These are phyloP conservation scores for Cynoglossus semilaevis DNA, from an alignment of 2,113 vertebrate species.

Conservation along the genomic window DNA sequence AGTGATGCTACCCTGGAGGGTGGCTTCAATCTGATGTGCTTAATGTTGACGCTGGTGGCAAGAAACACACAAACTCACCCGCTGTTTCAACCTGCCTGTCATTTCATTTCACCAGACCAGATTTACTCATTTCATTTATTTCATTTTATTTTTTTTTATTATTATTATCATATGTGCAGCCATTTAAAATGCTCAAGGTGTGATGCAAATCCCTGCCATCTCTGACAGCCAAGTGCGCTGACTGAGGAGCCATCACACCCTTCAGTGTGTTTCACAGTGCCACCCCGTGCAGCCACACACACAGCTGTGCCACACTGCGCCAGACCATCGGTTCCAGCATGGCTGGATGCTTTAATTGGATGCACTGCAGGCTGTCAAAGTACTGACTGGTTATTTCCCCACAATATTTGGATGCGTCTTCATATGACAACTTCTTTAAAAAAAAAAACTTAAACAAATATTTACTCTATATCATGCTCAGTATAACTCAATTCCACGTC, in stretches of 20 bases:
- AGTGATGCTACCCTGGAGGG: conserved; percentile 76
- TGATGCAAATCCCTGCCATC: conserved; percentile 63
- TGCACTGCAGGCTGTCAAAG: conserved; percentile 61
- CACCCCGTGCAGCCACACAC: conserved; percentile 37
- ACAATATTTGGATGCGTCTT: conserved; percentile 48
- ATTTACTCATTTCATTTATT: conserved; percentile 75
- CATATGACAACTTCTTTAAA: conserved; percentile 30
- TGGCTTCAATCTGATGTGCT: conserved; percentile 78
- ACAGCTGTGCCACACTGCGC: conserved; percentile 50
- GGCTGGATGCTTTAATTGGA: conserved; percentile 64
- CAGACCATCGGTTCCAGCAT: conserved; percentile 56
- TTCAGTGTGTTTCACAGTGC: conserved; percentile 42
- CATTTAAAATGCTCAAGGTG: conserved; percentile 71
- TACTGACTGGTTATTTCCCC: conserved; percentile 45
- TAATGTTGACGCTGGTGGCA: conserved; percentile 79
- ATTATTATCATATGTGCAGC: conserved; percentile 65
- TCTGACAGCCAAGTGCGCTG: conserved; percentile 56
- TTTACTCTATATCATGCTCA: conserved; percentile 11
- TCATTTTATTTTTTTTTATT: conserved; percentile 43
- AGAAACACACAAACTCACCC: conserved; percentile 71
- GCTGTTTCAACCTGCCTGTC: conserved; percentile 74
- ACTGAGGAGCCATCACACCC: conserved; percentile 64
- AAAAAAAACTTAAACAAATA: conserved; percentile 24
- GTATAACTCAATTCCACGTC: not conserved
- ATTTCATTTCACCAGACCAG: conserved; percentile 70